Evolutionary conservation across 2,113 vertebrate genomes (phyloP).

Genomic region (Sprattus sprattus): DNA sequence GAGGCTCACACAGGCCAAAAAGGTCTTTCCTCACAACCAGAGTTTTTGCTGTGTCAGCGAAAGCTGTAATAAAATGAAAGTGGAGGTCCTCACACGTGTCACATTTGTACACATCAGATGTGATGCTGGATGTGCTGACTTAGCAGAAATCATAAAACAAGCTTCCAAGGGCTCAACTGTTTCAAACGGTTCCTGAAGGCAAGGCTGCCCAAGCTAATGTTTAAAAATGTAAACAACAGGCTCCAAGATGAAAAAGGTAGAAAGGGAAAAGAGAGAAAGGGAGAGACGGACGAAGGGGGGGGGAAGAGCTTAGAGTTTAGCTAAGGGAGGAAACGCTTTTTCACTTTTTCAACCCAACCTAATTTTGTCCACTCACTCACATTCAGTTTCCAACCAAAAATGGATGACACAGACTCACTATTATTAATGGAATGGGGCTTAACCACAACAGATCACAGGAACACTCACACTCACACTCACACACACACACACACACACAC

Average conservation of each 20-base stretch:
- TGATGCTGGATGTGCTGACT: background rate
- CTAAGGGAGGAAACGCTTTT: background rate
- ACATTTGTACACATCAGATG: background rate
- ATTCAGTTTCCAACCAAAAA: background rate
- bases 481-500: conserved; percentile 5
- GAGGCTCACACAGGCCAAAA: background rate
- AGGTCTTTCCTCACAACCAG: background rate
- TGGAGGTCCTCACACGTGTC: background rate
- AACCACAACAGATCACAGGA: background rate
- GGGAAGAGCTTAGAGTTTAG: background rate
- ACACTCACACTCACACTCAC: background rate
- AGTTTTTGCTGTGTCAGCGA: background rate
- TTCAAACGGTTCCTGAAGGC: background rate
- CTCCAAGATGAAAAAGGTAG: background rate
- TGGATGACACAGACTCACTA: background rate
- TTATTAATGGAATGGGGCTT: background rate
- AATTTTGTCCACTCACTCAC: background rate
- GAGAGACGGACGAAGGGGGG: background rate
- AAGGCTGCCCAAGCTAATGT: background rate
- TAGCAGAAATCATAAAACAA: background rate
- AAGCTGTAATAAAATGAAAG: background rate
- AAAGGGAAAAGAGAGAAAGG: background rate
- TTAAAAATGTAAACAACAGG: background rate
- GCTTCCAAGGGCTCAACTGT: background rate
- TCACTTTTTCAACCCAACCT: background rate